These are phyloP conservation scores for Norana najaformis DNA, from an alignment of 2,888 invertebrate species.

Conservation along the genomic window DNA sequence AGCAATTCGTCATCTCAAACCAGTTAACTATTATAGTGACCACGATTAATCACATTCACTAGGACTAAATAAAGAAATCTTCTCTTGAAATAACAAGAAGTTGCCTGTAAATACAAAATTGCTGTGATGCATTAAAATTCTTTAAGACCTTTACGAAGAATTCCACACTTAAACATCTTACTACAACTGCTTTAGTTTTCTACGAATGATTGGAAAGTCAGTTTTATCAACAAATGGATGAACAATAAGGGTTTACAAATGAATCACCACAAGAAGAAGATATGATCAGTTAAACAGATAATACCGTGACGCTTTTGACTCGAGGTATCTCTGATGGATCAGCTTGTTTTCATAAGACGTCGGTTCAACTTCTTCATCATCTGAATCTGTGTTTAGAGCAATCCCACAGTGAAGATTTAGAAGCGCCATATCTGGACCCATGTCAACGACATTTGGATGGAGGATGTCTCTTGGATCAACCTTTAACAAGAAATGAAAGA, in stretches of 20 bases:
- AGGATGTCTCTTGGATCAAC: constrained; percentile 15
- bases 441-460: neutral
- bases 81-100: neutral
- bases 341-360: constrained; percentile 19
- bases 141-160: neutral
- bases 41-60: neutral
- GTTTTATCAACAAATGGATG: neutral
- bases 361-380: constrained; percentile 24
- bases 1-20: neutral
- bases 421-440: constrained; percentile 1
- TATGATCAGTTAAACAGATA: neutral
- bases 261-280: neutral
- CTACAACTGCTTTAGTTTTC: too few relatives aligned
- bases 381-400: constrained; percentile 16
- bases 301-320: constrained; percentile 21
- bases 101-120: neutral
- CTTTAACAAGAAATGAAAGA: neutral
- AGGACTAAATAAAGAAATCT: neutral
- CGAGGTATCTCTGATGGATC: constrained; percentile 17
- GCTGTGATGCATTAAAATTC: neutral
- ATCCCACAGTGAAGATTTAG: constrained; percentile 36
- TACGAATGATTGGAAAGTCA: neutral
- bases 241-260: neutral
- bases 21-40: neutral
- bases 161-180: neutral